Evolutionary conservation across 2,888 invertebrate genomes (phyloP), one percentile per base, ranked within the genome.

Genomic region (Nomada hirtipes): DNA sequence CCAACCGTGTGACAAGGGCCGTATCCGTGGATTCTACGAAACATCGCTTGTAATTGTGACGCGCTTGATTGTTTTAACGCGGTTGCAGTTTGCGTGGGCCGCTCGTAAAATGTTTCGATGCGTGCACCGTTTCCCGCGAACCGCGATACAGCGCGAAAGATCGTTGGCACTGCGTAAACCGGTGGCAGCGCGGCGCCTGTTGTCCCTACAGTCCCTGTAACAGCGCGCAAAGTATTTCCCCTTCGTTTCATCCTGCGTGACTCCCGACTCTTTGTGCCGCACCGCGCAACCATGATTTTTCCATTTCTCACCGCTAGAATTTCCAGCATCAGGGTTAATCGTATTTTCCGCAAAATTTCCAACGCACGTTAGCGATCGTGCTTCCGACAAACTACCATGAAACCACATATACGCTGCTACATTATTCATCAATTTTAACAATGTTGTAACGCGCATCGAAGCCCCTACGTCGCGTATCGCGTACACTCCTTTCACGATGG

Each of bases 31-130:
- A 60, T 76, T 73, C 65, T 75, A 71, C 63, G 76, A 53, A 44
- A 59, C 73, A n/a, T 26, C 86, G 74, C 70, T 55, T 74, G 78
- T 81, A 87, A 85, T 87, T 76, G 85, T 73, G 73, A 67, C 75
- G 52, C 63, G 67, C 26, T 59, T 75, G 78, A 87, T 87, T 76
- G 83, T 87, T 86, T 87, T 63, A 64, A 71, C 74, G 76, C 61
- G 82, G 79, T 68, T 47, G 70, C 76, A 65, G 75, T 72, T 82
- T 78, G 81, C 81, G 79, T 26, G 70, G 64, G 60, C 52, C 47
- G 80, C 70, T 84, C 88, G 82, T 88, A 88, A 88, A 89, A 86
- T 80, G 86, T 83, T 88, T 86, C 85, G 83, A 29, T 79, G 55
- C 81, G 75, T 76, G 74, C 23, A 85, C 80, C 80, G 76, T 83